Evolutionary conservation across 2,113 vertebrate species (phyloP).

Genomic region (Anoura caudifer): DNA sequence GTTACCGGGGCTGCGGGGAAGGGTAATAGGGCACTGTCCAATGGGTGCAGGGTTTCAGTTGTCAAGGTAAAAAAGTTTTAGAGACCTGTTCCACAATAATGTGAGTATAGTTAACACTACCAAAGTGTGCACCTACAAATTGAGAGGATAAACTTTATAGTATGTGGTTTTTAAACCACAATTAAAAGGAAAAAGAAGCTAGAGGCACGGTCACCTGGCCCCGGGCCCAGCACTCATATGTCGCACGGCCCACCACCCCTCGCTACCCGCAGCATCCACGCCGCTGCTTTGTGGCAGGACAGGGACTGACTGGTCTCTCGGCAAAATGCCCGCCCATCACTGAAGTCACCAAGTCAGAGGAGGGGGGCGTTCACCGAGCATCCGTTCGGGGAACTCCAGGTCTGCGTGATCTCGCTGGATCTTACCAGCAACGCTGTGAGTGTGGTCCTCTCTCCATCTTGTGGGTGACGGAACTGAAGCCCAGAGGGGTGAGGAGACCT

Average conservation of each 20-base stretch:
- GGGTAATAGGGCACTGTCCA: not conserved
- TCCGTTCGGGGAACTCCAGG: not conserved
- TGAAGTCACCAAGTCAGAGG: not conserved
- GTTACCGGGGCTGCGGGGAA: not conserved
- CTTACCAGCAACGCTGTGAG: not conserved
- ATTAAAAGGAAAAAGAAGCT: not conserved
- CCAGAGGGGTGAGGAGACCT: too few species aligned
- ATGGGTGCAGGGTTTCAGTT: not conserved
- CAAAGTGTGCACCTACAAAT: not conserved
- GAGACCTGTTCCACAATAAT: not conserved
- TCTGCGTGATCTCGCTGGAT: too few species aligned
- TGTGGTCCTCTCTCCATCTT: not conserved
- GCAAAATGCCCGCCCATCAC: not conserved
- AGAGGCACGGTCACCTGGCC: not conserved
- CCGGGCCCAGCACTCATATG: not conserved
- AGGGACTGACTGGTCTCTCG: not conserved
- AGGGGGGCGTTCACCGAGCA: not conserved
- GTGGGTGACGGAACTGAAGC: not conserved
- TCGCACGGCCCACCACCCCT: not conserved
- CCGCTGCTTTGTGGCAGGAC: not conserved
- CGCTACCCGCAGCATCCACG: not conserved
- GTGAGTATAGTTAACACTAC: not conserved
- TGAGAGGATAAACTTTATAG: slow-evolving; percentile 13
- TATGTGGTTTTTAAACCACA: not conserved
- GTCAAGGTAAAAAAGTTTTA: not conserved